A percentile compares a stretch with the other conserved stretches of the same genome.
phyloP scores from a whole-genome alignment of 2,113 vertebrate genomes.

The Saimiri boliviensis region DNA sequence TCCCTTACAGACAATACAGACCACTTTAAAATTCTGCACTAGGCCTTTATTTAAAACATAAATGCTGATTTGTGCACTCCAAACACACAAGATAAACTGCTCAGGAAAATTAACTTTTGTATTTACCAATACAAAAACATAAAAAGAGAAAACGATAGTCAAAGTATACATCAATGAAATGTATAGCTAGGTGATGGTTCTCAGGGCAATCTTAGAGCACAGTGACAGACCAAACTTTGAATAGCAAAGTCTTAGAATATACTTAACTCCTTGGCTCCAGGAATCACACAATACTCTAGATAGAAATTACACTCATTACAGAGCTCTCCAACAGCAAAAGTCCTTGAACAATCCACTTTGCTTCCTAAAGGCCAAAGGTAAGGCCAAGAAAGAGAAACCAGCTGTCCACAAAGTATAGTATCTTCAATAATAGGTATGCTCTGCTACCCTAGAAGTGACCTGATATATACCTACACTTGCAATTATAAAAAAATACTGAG shows the following conservation, averaged over 20 bases:
- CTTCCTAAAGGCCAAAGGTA: neutral
- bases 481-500: constrained; percentile 22
- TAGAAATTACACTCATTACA: neutral
- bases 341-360: neutral
- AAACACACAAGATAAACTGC: neutral
- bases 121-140: neutral
- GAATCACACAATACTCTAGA: neutral
- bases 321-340: neutral
- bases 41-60: neutral
- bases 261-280: neutral
- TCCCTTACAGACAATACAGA: neutral
- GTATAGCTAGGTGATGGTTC: neutral
- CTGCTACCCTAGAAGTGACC: neutral
- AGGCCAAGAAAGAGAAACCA: neutral
- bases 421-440: neutral
- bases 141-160: neutral
- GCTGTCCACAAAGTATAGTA: constrained; percentile 9
- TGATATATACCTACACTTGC: neutral
- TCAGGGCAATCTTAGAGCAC: neutral
- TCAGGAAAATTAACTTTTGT: neutral
- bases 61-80: neutral
- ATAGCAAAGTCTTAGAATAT: constrained; percentile 1
- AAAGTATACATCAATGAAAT: neutral
- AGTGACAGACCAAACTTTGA: neutral
- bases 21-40: neutral